Evolutionary conservation across 2,113 vertebrate genomes (phyloP).

Genomic region (Coregonus clupeaformis): DNA sequence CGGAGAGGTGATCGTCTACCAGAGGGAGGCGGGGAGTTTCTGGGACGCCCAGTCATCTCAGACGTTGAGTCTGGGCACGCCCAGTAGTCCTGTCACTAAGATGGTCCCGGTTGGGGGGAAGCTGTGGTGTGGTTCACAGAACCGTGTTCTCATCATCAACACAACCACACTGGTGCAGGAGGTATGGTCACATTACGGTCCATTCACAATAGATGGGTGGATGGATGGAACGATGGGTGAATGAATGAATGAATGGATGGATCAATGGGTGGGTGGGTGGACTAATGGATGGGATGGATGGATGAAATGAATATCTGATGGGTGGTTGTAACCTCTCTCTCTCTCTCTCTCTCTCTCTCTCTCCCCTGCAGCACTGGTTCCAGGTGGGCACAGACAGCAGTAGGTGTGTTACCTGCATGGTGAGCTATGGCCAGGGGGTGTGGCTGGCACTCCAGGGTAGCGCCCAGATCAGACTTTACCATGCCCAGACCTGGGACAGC

Average conservation of each 20-base stretch:
- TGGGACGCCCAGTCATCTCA: slow-evolving; percentile 97
- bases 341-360: not conserved
- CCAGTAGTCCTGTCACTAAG: slow-evolving; percentile 89
- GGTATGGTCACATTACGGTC: slow-evolving; percentile 66
- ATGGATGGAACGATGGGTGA: not conserved
- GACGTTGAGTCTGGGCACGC: slow-evolving; percentile 81
- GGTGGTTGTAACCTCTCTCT: not conserved
- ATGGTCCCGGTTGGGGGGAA: slow-evolving; percentile 92
- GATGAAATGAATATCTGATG: not conserved
- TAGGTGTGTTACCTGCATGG: slow-evolving; percentile 93
- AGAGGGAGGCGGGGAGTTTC: slow-evolving; percentile 96
- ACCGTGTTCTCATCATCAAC: slow-evolving; percentile 88
- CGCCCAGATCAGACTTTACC: slow-evolving; percentile 92
- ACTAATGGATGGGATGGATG: not conserved
- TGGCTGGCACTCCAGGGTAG: slow-evolving; percentile 94
- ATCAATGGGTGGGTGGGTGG: too few relatives aligned
- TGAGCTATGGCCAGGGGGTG: slow-evolving; percentile 84
- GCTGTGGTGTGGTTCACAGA: slow-evolving; percentile 96
- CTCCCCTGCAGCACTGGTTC: slow-evolving; percentile 80
- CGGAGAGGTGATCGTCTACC: slow-evolving; percentile 92
- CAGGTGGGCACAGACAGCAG: slow-evolving; percentile 86
- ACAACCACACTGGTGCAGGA: slow-evolving; percentile 84
- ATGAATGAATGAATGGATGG: not conserved
- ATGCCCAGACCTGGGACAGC: slow-evolving; percentile 87
- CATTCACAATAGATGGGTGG: not conserved